Percentiles rank a stretch among this genome's conserved stretches.
These are phyloP conservation scores for Aphrocallistes beatrix DNA, from an alignment of 37 sponge, comb jelly and placozoan genomes.

Conservation along the genomic window DNA sequence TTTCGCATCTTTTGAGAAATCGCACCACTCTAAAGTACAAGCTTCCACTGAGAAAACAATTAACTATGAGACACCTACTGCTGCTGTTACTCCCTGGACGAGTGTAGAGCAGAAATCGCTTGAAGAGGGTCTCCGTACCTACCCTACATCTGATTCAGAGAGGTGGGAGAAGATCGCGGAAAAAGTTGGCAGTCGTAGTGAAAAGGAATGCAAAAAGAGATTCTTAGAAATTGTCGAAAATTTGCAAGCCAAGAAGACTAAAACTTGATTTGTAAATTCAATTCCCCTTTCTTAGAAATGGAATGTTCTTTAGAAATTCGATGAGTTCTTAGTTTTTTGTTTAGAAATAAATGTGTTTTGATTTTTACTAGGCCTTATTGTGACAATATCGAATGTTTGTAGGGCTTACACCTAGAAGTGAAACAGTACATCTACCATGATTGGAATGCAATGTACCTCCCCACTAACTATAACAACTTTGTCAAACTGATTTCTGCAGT, in stretches of 20 bases:
- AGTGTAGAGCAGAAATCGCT: conserved; percentile 10
- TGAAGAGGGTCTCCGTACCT: neutral
- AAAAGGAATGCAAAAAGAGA: conserved; percentile 1
- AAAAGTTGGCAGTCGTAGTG: neutral
- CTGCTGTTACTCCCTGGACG: neutral
- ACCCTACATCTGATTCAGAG: neutral
- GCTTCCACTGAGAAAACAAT: neutral
- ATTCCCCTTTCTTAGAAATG: too few species aligned
- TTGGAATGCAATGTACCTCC: neutral
- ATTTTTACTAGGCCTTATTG: neutral
- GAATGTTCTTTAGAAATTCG: too few species aligned
- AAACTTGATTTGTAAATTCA: neutral
- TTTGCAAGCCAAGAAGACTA: neutral
- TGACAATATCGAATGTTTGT: neutral
- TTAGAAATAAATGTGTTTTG: neutral
- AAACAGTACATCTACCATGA: conserved; percentile 14
- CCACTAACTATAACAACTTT: neutral
- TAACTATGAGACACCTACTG: neutral
- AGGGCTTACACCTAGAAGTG: neutral
- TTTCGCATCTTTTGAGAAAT: neutral
- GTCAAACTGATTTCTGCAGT: neutral
- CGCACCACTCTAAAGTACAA: neutral
- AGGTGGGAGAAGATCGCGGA: neutral
- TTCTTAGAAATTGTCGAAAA: neutral
- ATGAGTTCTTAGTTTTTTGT: neutral